phyloP scores from a whole-genome alignment of 2,113 vertebrate species.

The Mungos mungo region DNA sequence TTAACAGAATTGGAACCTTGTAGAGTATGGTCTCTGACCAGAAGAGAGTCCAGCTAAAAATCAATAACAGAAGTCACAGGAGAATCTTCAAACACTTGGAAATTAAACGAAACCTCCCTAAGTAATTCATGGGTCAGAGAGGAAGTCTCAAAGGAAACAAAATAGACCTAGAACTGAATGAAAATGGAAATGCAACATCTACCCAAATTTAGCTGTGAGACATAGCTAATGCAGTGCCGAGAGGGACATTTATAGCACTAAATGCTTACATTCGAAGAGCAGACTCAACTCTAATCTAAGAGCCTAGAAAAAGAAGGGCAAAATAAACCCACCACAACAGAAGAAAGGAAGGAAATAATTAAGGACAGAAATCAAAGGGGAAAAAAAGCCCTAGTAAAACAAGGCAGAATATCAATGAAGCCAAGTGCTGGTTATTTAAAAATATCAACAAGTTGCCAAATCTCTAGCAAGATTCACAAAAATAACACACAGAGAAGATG shows the following conservation, averaged over 20 bases:
- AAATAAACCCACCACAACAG: neutral
- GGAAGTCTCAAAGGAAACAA: neutral
- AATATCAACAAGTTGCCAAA: neutral
- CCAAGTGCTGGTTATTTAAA: neutral
- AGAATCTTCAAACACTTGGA: neutral
- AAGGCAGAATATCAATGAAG: neutral
- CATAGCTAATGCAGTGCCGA: rapidly evolving
- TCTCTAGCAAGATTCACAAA: neutral
- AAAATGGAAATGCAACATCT: neutral
- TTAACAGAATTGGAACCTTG: neutral
- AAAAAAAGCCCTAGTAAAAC: neutral
- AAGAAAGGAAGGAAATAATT: neutral
- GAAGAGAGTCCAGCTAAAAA: neutral
- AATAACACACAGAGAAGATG: neutral
- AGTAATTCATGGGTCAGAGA: neutral
- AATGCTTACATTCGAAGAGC: neutral
- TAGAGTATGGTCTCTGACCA: neutral
- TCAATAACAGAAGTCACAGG: neutral
- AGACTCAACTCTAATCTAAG: neutral
- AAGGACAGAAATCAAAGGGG: neutral
- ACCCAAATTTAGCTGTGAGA: neutral
- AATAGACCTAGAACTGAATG: neutral
- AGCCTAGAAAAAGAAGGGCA: neutral
- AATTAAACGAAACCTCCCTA: neutral
- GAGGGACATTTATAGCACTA: neutral